Percentiles rank a stretch among this genome's conserved stretches.
Evolutionary conservation across 1,140 invertebrate genomes (phyloP).

Genomic region (Choristoneura fumiferana): DNA sequence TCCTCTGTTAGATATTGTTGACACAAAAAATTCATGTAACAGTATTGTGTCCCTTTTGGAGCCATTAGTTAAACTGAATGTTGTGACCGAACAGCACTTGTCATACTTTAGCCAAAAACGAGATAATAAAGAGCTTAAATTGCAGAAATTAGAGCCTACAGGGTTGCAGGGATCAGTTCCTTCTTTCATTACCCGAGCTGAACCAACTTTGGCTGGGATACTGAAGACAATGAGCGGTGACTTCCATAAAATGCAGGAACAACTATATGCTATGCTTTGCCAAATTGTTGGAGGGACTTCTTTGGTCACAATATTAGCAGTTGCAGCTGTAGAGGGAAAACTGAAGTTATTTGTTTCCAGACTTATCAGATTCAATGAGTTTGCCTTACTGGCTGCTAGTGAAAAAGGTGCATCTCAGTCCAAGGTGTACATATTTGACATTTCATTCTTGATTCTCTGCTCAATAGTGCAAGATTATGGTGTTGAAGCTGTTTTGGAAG

Average conservation of each 20-base stretch:
- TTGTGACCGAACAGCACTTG: slow-evolving; percentile 89
- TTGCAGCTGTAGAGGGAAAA: slow-evolving; percentile 93
- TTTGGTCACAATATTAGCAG: slow-evolving; percentile 92
- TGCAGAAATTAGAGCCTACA: slow-evolving; percentile 83
- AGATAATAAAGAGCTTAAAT: slow-evolving; percentile 74
- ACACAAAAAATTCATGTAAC: slow-evolving; percentile 92
- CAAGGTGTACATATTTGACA: slow-evolving; percentile 93
- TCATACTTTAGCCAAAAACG: slow-evolving; percentile 85
- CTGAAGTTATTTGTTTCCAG: slow-evolving; percentile 92
- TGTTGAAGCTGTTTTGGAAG: slow-evolving; percentile 83
- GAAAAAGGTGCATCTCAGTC: slow-evolving; percentile 81
- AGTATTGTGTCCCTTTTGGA: slow-evolving; percentile 90
- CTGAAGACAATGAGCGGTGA: slow-evolving; percentile 93
- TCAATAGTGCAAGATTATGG: slow-evolving; percentile 96
- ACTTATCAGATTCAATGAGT: slow-evolving; percentile 95
- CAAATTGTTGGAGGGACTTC: slow-evolving; percentile 83
- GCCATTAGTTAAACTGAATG: slow-evolving; percentile 87
- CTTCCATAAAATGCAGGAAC: slow-evolving; percentile 92
- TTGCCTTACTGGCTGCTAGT: slow-evolving; percentile 85
- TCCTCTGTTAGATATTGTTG: slow-evolving; percentile 92
- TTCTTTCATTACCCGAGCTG: slow-evolving; percentile 90
- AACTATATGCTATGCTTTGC: slow-evolving; percentile 78
- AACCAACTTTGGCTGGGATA: slow-evolving; percentile 91
- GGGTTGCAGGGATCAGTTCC: slow-evolving; percentile 83
- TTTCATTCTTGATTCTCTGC: slow-evolving; percentile 95